These are phyloP conservation scores for Drosophila diplacantha DNA, from an alignment of 2,888 invertebrate genomes.

Conservation along the genomic window DNA sequence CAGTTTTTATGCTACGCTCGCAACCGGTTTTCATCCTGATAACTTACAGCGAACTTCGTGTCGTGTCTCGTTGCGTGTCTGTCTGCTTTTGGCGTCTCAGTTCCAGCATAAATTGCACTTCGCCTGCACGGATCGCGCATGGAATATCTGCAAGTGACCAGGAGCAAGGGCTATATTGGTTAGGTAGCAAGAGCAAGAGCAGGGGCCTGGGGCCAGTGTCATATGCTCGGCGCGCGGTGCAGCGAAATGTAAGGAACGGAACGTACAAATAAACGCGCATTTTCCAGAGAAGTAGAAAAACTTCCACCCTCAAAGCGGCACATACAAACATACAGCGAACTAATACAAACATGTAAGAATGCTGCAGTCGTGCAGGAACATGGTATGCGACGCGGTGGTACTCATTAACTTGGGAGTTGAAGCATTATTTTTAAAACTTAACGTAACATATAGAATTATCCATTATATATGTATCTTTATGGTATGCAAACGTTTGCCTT, in stretches of 20 bases:
- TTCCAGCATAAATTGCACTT: slow-evolving; percentile 47
- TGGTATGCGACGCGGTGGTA: slow-evolving; percentile 22
- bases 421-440: neutral
- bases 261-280: slow-evolving; percentile 70
- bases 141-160: slow-evolving; percentile 20
- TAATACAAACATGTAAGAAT: slow-evolving; percentile 42
- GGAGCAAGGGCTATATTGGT: slow-evolving; percentile 19
- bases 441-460: neutral
- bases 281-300: slow-evolving; percentile 73
- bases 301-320: slow-evolving; percentile 69
- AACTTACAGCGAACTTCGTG: slow-evolving; percentile 44
- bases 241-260: slow-evolving; percentile 52
- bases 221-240: slow-evolving; percentile 57
- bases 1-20: slow-evolving; percentile 44
- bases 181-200: slow-evolving; percentile 21
- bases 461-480: neutral
- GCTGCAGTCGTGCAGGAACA: slow-evolving; percentile 25
- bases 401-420: neutral
- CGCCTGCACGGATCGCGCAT: slow-evolving; percentile 40
- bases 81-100: slow-evolving; percentile 34
- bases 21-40: slow-evolving; percentile 47
- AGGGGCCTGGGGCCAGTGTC: slow-evolving; percentile 40
- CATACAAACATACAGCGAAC: slow-evolving; percentile 43
- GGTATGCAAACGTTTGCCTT: no score
- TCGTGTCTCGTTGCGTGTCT: slow-evolving; percentile 40